These are phyloP conservation scores for Cataglyphis albicans DNA, from an alignment of 2,888 invertebrate species.

Conservation along the genomic window DNA sequence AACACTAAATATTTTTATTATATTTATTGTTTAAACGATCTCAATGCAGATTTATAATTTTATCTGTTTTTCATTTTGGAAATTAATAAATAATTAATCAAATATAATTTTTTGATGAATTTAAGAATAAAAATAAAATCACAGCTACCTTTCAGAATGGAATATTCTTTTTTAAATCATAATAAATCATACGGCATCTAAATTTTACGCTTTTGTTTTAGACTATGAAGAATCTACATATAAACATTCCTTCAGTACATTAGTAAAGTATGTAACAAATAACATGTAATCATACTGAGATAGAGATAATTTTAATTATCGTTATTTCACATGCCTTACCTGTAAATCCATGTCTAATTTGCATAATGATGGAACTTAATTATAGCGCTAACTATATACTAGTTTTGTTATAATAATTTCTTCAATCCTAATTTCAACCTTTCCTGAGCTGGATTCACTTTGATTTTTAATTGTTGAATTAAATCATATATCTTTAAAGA, in stretches of 20 bases:
- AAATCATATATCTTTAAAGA: slow-evolving; percentile 97
- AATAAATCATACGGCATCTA: slow-evolving; percentile 45
- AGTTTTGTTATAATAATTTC: slow-evolving; percentile 88
- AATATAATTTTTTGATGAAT: slow-evolving; percentile 14
- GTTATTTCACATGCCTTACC: slow-evolving; percentile 74
- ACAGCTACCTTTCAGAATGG: slow-evolving; percentile 53
- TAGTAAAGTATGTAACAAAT: slow-evolving; percentile 66
- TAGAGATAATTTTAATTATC: slow-evolving; percentile 66
- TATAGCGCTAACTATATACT: slow-evolving; percentile 74
- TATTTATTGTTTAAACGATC: background rate
- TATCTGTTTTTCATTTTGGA: background rate
- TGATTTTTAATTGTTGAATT: slow-evolving; percentile 95
- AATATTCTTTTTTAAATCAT: slow-evolving; percentile 48
- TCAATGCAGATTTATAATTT: background rate
- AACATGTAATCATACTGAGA: slow-evolving; percentile 61
- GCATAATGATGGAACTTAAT: slow-evolving; percentile 75
- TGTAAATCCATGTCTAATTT: slow-evolving; percentile 82
- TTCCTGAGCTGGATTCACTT: slow-evolving; percentile 92
- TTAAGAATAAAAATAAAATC: slow-evolving; percentile 8
- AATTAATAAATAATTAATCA: background rate
- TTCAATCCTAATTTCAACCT: slow-evolving; percentile 89
- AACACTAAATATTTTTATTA: slow-evolving; percentile 1
- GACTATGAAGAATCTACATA: slow-evolving; percentile 27
- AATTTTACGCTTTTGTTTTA: slow-evolving; percentile 26
- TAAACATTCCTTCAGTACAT: slow-evolving; percentile 53